Evolutionary conservation across 2,888 invertebrate species (phyloP), one percentile per base, ranked within the genome.

Genomic region (Tuberolachnus salignus): DNA sequence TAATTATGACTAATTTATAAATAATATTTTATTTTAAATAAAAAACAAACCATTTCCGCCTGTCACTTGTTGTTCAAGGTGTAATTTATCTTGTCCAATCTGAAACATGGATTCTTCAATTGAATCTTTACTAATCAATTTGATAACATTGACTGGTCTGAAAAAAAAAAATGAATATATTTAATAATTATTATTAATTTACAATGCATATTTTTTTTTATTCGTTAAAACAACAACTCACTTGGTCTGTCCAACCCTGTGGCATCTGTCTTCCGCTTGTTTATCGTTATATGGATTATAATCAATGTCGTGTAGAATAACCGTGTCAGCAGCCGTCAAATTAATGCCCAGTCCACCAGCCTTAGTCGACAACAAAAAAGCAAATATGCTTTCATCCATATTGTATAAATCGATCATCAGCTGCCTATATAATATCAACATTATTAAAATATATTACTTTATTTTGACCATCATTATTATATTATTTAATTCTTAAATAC

Each of bases 251-350:
- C 92, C 92, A 89, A 92, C 90, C 44, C 92, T 87, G 85, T 92
- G 92, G 85, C 92, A 92, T 82, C 92, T 88, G 87, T 98, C 98
- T 85, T 98, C 97, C 0, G 98, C 98, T 87, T 97, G 97, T 86
- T 97, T 97, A 86, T 98, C 98, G 86, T 98, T 98, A 86, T 98
- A 97, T 0, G 98, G 98, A 87, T 98, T 98, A 86, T 96, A 97
- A 88, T 98, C 98, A 71, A 98, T 95, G 85, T 98, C 98, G 86
- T 98, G 97, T 82, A 98, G 92, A 83, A 97, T 92, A 83, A 98
- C 98, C 14, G 94, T 94, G 87, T 98, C 97, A 0, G 98, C 98
- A 0, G 95, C 91, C 0, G 95, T 95, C 82, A 97, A 89, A 88
- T 97, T 97, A 84, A 97, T 96, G 78, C 97, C 97, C 71, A 97